phyloP scores from a whole-genome alignment of 1,140 invertebrate genomes.

The Wasmannia auropunctata region DNA sequence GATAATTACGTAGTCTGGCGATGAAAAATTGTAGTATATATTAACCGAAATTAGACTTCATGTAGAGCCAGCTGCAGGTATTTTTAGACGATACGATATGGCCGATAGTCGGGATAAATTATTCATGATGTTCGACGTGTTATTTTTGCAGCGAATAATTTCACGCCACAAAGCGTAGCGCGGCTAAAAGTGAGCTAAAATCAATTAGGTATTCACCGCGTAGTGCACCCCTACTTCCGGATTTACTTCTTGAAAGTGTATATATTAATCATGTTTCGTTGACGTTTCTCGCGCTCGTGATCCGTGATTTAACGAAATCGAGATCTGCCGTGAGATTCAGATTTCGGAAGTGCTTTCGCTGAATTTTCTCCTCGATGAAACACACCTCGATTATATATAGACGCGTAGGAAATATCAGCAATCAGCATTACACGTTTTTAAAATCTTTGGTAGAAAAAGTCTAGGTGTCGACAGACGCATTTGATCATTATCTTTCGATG shows the following conservation, averaged over 20 bases:
- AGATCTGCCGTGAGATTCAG: neutral
- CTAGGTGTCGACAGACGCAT: neutral
- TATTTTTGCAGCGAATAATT: neutral
- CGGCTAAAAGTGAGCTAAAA: neutral
- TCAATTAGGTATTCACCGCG: slow-evolving; percentile 4
- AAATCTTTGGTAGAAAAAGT: neutral
- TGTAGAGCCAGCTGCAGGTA: neutral
- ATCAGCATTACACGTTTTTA: neutral
- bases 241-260: neutral
- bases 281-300: neutral
- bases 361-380: neutral
- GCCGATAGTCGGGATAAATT: neutral
- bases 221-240: neutral
- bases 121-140: neutral
- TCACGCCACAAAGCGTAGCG: neutral
- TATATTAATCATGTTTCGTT: neutral
- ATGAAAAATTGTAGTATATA: neutral
- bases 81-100: slow-evolving; percentile 7
- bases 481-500: neutral
- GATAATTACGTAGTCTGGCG: neutral
- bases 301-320: neutral
- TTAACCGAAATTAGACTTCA: neutral
- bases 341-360: no score
- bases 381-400: neutral
- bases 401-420: neutral